These are phyloP conservation scores for Rhagophthalmus giganteus DNA, from an alignment of 2,888 invertebrate species.

Conservation along the genomic window DNA sequence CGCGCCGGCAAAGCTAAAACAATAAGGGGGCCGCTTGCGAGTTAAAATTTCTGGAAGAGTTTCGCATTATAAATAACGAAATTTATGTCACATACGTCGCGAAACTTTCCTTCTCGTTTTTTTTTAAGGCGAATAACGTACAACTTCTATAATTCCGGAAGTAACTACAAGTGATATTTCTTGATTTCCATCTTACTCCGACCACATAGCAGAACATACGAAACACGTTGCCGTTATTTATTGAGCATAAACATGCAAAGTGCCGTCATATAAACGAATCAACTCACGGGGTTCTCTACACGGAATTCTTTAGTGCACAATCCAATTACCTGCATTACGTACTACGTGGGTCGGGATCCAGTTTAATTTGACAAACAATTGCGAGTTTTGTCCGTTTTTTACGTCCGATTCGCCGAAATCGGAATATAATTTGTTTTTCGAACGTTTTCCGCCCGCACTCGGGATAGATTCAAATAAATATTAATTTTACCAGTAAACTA, in stretches of 20 bases:
- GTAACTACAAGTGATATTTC: conserved; percentile 29
- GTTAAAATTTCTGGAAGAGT: too few species aligned
- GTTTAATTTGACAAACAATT: conserved; percentile 3
- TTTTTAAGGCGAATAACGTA: conserved; percentile 10
- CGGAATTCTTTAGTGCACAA: conserved; percentile 30
- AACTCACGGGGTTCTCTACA: conserved; percentile 34
- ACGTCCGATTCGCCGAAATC: too few species aligned
- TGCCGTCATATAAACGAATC: conserved; percentile 35
- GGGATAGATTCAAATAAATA: too few species aligned
- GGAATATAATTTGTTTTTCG: too few species aligned
- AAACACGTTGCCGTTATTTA: conserved; percentile 31
- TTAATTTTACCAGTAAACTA: too few species aligned
- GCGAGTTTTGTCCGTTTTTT: neutral
- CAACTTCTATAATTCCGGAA: conserved; percentile 29
- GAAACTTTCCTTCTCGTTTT: conserved; percentile 6
- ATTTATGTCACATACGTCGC: conserved; percentile 11
- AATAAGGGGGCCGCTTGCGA: neutral
- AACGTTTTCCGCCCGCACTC: too few species aligned
- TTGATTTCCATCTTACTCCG: conserved; percentile 27
- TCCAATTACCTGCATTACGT: conserved; percentile 25
- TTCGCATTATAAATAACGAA: neutral
- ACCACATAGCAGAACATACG: conserved; percentile 19
- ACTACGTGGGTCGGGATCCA: conserved; percentile 3
- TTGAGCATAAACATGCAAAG: conserved; percentile 31
- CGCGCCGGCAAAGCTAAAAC: neutral